Base-by-base conservation (phyloP, 2,888 invertebrate species). In the Margaritifera margaritifera region DNA sequence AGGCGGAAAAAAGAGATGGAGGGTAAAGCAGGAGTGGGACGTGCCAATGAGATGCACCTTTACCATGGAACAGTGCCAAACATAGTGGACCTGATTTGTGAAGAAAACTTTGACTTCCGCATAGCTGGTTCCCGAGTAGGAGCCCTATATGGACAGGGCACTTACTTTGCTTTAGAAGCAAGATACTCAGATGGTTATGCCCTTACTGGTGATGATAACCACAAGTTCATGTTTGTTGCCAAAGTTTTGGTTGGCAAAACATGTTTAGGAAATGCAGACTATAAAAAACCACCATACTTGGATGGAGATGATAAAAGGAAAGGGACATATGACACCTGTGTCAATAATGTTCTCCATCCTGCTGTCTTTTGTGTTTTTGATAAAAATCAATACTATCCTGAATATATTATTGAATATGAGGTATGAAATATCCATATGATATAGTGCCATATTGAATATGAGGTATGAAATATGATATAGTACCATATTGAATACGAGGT, bases 261-360 rank as follows among this genome's bases (percentile, higher is more conserved):
- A 5, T 68, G 68, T 50, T 61, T 65, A 15, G 74, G 74, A 0
- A 25, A 62, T 59, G 55, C 68, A 91, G 93, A 1, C 94, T 95
- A 70, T 20, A 77, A 72, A 52, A 55, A 74, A 27, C 77, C 77
- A 1, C 77, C 77, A 50, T 62, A 74, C 20, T 61, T 77, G 27
- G 74, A 77, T 56, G 55, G 67, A 4, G 54, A 59, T 42, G 69
- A 77, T 58, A 68, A 58, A 22, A 74, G 56, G 55, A 72, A 71
- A 62, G 77, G 77, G 27, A 73, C 74, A 60, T 85, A 77, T 68
- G 81, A 85, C 62, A 71, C 82, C 1, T 78, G 78, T 55, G 83
- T 84, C 8, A 81, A 85, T 62, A 69, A 78, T 60, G 53, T 75
- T n/a, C 60, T 57, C 4, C 71, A 73, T 61, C 84, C 85, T 0